Base-by-base conservation (phyloP, 1,140 invertebrate genomes). In the Bombus cullumanus region DNA sequence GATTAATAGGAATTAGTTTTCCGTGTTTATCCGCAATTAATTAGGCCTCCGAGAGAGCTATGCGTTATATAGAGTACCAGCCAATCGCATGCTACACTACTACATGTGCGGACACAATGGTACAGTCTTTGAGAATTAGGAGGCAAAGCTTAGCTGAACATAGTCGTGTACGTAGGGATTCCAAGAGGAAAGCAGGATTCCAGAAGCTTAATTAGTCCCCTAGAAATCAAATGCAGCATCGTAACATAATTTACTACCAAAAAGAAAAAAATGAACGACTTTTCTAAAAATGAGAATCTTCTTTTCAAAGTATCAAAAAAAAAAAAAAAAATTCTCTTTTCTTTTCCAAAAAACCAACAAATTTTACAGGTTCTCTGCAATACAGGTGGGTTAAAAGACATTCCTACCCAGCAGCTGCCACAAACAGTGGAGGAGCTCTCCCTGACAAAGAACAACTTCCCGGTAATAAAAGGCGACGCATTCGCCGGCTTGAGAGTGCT, bases 361-460 rank as follows among this genome's bases (percentile, higher is more conserved):
- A 62, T 71, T 85, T 83, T 85, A 34, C 95, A 98, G 98, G 97
- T 98, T 74, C 96, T 98, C 87, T 98, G 98, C 96, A 98, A 98
- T 95, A 98, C 97, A 78, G 97, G 97, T 82, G 97, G 97, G 57
- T 94, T 98, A 85, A 96, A 96, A 69, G 97, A 97, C 89, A 97
- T 98, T 75, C 98, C 98, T 47, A 96, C 97, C 34, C 96, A 96
- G 43, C 95, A 96, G 68, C 94, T 98, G 75, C 97, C 97, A 18
- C 90, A 96, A 1, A 97, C 96, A 43, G 97, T 98, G 73, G 97
- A 98, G 93, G 97, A 98, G 91, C 94, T 98, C 74, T 98, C 97
- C 0, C 92, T 98, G 76, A 97, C 97, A 62, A 97, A 98, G 92
- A 98, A 98, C 94, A 96, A 98, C 92, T 97, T 98, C 88, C 96